These are phyloP conservation scores for Anthoscopus minutus DNA, from an alignment of 2,113 vertebrate species.

Conservation along the genomic window DNA sequence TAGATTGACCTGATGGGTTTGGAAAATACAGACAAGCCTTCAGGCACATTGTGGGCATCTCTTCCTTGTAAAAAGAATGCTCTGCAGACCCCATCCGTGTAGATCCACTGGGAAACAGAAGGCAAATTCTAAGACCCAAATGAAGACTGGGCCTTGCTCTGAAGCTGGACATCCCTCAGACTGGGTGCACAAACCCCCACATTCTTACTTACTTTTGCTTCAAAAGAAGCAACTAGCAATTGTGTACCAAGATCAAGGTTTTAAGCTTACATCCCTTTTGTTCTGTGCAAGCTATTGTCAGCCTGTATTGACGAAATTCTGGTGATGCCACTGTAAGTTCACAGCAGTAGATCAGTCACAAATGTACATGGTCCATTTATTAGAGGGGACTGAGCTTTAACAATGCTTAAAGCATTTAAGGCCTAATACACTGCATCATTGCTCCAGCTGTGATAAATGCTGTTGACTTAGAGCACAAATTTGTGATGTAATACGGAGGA, in stretches of 20 bases:
- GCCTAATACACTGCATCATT: not conserved
- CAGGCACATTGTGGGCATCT: not conserved
- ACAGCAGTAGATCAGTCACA: not conserved
- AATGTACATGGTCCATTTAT: not conserved
- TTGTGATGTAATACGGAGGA: not conserved
- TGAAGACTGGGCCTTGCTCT: not conserved
- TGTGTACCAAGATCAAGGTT: not conserved
- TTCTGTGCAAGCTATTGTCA: not conserved
- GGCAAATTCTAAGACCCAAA: not conserved
- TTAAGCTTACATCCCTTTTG: not conserved
- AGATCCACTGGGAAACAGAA: not conserved
- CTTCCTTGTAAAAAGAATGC: not conserved
- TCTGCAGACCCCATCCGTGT: not conserved
- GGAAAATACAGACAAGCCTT: not conserved
- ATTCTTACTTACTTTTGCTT: not conserved
- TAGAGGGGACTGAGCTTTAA: not conserved
- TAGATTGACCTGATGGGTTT: not conserved
- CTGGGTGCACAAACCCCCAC: not conserved
- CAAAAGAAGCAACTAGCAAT: not conserved
- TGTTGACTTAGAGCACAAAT: not conserved
- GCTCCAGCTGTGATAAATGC: not conserved
- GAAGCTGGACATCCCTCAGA: not conserved
- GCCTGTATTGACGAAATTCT: not conserved
- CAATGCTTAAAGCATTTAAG: not conserved
- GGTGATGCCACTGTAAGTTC: not conserved